Base-by-base conservation (phyloP, 2,888 invertebrate genomes). In the Eurytoma californica region DNA sequence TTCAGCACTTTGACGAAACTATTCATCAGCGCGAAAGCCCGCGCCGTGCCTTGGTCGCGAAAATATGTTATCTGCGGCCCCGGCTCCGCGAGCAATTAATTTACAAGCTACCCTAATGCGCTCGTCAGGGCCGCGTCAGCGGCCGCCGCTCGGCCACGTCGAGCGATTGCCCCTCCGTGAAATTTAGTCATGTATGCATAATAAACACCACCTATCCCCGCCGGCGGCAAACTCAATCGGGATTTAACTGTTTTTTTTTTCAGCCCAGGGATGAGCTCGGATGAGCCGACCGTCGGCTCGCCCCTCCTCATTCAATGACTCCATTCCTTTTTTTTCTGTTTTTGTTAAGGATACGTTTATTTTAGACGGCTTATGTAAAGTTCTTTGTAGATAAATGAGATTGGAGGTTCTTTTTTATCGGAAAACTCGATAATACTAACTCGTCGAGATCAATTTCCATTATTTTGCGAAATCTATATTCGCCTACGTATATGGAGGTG, bases 21-120 rank as follows among this genome's bases (percentile, higher is more conserved):
- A 77, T 77, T 60, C 66, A 67, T 60, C 60, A 60, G 53, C 39
- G 69, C 18, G 3, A 14, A 16, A 3, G 16, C 9, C 5, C 39
- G 53, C 57, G 20, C n/a, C 13, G 24, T 7, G 58, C 16, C 49
- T 58, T 51, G 28, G 63, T 30, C 13, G 39, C 53, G 55, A 65
- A 76, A 77, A 49, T 70, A 70, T 58, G 77, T 66, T 77, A 77
- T 77, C 77, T 77, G 28, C 16, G 14, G 18, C 12, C 73, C 49
- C 60, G n/a, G n/a, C 16, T 55, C 9, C 0, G 18, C 24, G 13
- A 39, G 47, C 69, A 73, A 79, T 79, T 79, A 79, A 73, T 79
- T 79, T 49, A 63, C 73, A 63, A 73, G 55, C 49, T 12, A 14
- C 39, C 39, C 39, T 39, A 39, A 39, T 39, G 7, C 39, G 7